Evolutionary conservation across 2,888 invertebrate species (phyloP).

Genomic region (Ptychoptera albimana): DNA sequence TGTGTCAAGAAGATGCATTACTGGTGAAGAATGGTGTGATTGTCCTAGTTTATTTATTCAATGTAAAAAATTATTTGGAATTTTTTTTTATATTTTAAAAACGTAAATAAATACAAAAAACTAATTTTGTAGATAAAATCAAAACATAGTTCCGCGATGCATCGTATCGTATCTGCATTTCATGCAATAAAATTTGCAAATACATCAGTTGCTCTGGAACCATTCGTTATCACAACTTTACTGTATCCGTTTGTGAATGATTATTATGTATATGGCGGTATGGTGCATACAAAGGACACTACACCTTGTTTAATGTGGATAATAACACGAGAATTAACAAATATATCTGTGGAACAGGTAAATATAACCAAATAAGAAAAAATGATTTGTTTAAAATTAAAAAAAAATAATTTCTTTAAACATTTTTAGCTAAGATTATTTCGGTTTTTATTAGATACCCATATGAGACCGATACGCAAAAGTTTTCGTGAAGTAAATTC

Average conservation of each 20-base stretch:
- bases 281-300: constrained; percentile 31
- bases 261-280: constrained; percentile 49
- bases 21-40: constrained; percentile 40
- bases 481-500: not conserved
- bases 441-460: constrained; percentile 32
- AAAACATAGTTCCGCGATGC: constrained; percentile 27
- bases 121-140: constrained; percentile 31
- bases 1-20: constrained; percentile 42
- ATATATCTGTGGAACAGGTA: constrained; percentile 43
- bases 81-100: no score
- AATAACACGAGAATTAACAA: constrained; percentile 39
- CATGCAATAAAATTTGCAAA: constrained; percentile 34
- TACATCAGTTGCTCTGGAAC: constrained; percentile 33
- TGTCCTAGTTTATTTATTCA: constrained; percentile 43
- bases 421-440: constrained; percentile 36
- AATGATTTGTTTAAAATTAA: no score
- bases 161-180: constrained; percentile 32
- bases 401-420: not conserved
- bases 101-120: no score
- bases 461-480: constrained; percentile 3
- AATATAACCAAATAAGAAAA: constrained; percentile 3
- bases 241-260: constrained; percentile 40
- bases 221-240: constrained; percentile 34
- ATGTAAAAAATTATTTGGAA: constrained; percentile 22
- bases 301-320: constrained; percentile 41